These are phyloP conservation scores for Marmota flaviventris DNA, from an alignment of 2,113 vertebrate genomes.

Conservation along the genomic window DNA sequence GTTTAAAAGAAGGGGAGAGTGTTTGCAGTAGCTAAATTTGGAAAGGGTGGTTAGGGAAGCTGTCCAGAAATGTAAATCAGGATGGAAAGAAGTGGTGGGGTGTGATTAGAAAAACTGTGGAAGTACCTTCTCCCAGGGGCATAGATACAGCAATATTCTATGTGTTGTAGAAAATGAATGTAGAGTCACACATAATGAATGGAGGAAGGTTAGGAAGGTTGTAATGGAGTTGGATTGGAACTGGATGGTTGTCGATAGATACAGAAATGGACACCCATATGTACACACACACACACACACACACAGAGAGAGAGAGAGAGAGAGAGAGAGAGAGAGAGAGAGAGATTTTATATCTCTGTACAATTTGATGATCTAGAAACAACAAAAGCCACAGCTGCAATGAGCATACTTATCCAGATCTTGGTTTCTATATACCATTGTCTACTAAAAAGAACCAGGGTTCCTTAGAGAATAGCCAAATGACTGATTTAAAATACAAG, in stretches of 20 bases:
- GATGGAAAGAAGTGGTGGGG: not conserved
- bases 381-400: not conserved
- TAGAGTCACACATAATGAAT: not conserved
- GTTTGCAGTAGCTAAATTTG: not conserved
- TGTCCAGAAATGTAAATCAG: not conserved
- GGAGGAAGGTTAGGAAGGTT: not conserved
- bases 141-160: not conserved
- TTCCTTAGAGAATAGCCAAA: not conserved
- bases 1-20: not conserved
- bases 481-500: not conserved
- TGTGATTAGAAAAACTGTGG: not conserved
- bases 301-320: not conserved
- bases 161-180: not conserved
- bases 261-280: accelerated
- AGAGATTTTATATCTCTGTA: not conserved
- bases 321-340: too few relatives aligned
- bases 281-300: not conserved
- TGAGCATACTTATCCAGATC: not conserved
- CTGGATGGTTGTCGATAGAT: not conserved
- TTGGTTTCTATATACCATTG: conserved; percentile 13
- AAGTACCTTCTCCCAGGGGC: accelerated
- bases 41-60: not conserved
- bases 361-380: not conserved
- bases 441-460: not conserved
- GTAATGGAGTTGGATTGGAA: not conserved